Evolutionary conservation across 1,140 invertebrate species (phyloP), one percentile per base, ranked within the genome.

Genomic region (Caligus rogercresseyi): DNA sequence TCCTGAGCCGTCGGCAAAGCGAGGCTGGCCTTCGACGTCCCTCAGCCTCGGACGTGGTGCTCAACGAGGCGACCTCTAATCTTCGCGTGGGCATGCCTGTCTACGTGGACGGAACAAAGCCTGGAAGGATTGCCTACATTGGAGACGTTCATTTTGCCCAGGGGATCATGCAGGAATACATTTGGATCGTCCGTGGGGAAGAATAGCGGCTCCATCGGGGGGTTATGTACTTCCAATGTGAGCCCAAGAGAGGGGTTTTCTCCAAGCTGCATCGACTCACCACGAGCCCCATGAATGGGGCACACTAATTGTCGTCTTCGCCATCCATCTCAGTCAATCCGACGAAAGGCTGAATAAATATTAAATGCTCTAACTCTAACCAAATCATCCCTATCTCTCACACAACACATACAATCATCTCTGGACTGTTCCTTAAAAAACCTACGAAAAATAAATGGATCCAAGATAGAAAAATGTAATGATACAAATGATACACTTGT

Each of bases 151-250:
- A 89, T 70, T 97, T 98, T 73, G 91, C 87, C 18, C 81, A 85
- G 25, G 92, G 93, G 66, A 86, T 91, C 63, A 97, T 92, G 92
- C 89, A 68, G 93, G 93, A 43, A 83, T 98, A 61, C 90, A 92
- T 43, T 79, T 97, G 61, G 92, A 98, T 72, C 84, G 89, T 66
- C 80, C 89, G 16, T 2, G 70, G 87, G 87, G 52, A 97, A 97
- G 78, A 97, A 98, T 73, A 91, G 97, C 76, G 94, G 94, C 16
- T 89, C 89, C 18, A 91, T 98, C 52, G 84, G 85, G 60, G 92
- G 25, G 81, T 83, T 20, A 78, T 85, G 25, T 95, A 94, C 72
- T 94, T 94, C 72, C 90, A 95, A 74, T 97, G 93, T 73, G 87
- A 91, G 73, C 79, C 88, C 4, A 90, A 90, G 69, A 81, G 84